Evolutionary conservation across 2,888 invertebrate genomes (phyloP).

Genomic region (Clitarchus hookeri): DNA sequence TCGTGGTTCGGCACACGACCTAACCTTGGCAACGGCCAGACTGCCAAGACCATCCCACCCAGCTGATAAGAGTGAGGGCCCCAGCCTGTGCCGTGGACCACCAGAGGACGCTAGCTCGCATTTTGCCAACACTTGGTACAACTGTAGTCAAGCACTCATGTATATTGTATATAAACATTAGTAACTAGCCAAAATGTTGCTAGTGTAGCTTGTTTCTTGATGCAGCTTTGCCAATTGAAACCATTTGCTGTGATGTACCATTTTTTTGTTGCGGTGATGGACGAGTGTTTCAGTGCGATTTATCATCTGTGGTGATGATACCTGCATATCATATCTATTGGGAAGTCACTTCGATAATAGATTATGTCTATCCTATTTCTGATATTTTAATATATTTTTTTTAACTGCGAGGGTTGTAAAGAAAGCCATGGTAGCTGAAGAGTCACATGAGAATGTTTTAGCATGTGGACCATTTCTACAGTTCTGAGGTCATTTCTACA

Average conservation of each 20-base stretch:
- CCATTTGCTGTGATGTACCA: too few relatives aligned
- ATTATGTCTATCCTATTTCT: too few relatives aligned
- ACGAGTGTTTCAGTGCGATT: background rate
- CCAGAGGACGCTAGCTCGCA: background rate
- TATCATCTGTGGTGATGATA: background rate
- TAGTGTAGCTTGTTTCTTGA: background rate
- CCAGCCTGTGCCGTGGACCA: too few relatives aligned
- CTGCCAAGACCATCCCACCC: slow-evolving; percentile 61
- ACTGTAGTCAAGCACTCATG: background rate
- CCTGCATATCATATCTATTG: background rate
- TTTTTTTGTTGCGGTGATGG: background rate
- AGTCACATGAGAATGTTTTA: too few relatives aligned
- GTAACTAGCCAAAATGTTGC: background rate
- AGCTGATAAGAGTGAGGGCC: slow-evolving; percentile 57
- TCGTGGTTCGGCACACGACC: slow-evolving; percentile 71
- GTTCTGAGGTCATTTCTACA: too few relatives aligned
- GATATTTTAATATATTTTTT: background rate
- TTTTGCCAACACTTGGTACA: too few relatives aligned
- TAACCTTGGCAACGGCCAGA: slow-evolving; percentile 56
- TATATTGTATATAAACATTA: background rate
- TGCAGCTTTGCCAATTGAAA: background rate
- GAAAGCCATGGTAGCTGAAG: background rate
- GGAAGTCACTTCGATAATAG: background rate
- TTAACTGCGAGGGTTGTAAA: background rate
- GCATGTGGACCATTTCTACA: too few relatives aligned